Percentiles rank a stretch among this genome's conserved stretches.
These are phyloP conservation scores for Brachyhypopomus gauderio DNA, from an alignment of 2,113 vertebrate genomes.

Conservation along the genomic window DNA sequence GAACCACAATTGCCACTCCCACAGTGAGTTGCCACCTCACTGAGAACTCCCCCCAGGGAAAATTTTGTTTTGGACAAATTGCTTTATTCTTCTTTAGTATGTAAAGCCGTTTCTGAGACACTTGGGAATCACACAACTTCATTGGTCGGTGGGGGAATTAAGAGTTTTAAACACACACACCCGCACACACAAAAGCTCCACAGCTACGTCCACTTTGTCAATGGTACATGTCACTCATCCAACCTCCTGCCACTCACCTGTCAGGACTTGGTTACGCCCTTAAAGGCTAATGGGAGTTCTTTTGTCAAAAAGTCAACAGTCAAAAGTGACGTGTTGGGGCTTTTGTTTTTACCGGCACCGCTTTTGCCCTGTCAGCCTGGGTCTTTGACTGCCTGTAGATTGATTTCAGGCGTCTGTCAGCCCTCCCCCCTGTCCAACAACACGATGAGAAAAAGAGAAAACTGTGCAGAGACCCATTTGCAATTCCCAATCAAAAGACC, in stretches of 20 bases:
- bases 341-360: not conserved
- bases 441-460: slow-evolving; percentile 35
- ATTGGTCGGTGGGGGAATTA: slow-evolving; percentile 12
- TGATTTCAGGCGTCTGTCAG: slow-evolving; percentile 45
- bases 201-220: slow-evolving; percentile 26
- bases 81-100: slow-evolving; percentile 26
- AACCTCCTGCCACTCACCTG: slow-evolving; percentile 52
- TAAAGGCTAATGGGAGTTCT: slow-evolving; percentile 32
- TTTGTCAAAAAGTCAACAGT: slow-evolving; percentile 16
- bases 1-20: not conserved
- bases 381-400: slow-evolving; percentile 35
- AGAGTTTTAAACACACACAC: not conserved
- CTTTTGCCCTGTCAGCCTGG: slow-evolving; percentile 37
- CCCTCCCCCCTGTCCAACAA: slow-evolving; percentile 22
- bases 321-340: slow-evolving; percentile 26
- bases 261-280: not conserved
- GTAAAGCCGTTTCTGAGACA: slow-evolving; percentile 32
- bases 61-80: too few relatives aligned
- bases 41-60: too few relatives aligned
- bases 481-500: slow-evolving; percentile 61
- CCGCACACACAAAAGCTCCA: not conserved
- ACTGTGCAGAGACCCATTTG: slow-evolving; percentile 57
- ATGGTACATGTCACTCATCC: slow-evolving; percentile 23
- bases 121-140: slow-evolving; percentile 25
- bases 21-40: not conserved